Evolutionary conservation across 2,113 vertebrate genomes (phyloP), one percentile per base, ranked within the genome.

Genomic region (Haemorhous mexicanus): DNA sequence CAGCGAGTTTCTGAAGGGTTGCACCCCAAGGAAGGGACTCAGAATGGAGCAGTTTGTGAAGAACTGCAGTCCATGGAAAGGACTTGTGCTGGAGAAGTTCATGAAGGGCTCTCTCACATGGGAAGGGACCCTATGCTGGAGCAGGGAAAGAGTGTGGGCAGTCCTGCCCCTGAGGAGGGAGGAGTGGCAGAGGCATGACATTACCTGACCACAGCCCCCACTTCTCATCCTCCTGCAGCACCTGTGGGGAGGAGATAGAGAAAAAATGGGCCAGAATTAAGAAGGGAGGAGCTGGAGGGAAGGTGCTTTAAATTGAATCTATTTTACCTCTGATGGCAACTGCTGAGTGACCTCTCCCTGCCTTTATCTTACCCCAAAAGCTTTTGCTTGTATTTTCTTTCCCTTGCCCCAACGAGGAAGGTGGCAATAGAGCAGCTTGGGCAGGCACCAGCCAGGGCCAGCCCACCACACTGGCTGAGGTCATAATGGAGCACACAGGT

Each of bases 301-400:
- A 68, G 13, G 11, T 46, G 17, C 8, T 66, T 26, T 35, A 20
- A 35, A 19, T 2, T 16, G 15, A 69, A n/a, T 35, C 64, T 28
- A 8, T 66, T 72, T 72, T 32, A 27, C 8, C 22, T 5, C 1
- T 43, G 11, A 49, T 24, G 11, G 14, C 22, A 79, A 20, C 4
- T n/a, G 27, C 23, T 63, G 41, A 55, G 20, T 49, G 64, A 67
- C 11, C 7, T 77, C 33, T 79, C 13, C 41, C 16, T 49, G 20
- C 16, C 23, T 23, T 43, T 74, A 19, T 22, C 47, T 68, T 0
- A 0, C 16, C 20, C 23, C 33, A 62, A 2, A 13, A 46, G 6
- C 20, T 23, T 63, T 58, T 74, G 4, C 1, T 63, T 55, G 9
- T 12, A 27, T 68, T 62, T 44, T 49, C 16, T 62, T 32, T 74